A percentile compares a stretch with the other conserved stretches of the same genome.
Conservation (phyloP, 2,888 invertebrate genomes). For the Sinotaia quadrata region DNA sequence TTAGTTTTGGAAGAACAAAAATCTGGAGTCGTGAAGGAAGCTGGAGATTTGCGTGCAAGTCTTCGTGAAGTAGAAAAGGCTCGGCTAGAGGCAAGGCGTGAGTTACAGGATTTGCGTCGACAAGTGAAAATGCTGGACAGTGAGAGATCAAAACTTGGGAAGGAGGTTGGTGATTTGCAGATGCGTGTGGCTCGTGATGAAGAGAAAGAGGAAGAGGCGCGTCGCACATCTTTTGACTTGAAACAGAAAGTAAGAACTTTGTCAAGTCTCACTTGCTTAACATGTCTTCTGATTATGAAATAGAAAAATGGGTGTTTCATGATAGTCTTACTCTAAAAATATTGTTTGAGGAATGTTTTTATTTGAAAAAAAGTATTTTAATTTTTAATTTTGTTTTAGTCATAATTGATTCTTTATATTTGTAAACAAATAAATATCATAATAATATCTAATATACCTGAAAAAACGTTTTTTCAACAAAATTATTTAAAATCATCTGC, state of each 20-base stretch:
- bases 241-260: conserved; percentile 73
- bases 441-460: too few relatives aligned
- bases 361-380: neutral
- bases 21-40: conserved; percentile 82
- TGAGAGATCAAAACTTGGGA: conserved; percentile 70
- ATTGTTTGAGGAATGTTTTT: neutral
- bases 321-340: too few relatives aligned
- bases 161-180: conserved; percentile 72
- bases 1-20: conserved; percentile 87
- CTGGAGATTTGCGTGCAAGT: conserved; percentile 80
- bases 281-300: too few relatives aligned
- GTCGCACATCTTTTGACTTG: conserved; percentile 70
- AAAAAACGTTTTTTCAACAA: too few relatives aligned
- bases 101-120: conserved; percentile 75
- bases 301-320: too few relatives aligned
- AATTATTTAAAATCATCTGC: too few relatives aligned
- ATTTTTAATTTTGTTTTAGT: neutral
- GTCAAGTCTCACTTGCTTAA: too few relatives aligned
- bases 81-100: conserved; percentile 81
- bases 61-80: conserved; percentile 83
- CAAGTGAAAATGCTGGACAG: conserved; percentile 71
- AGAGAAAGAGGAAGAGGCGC: conserved; percentile 72
- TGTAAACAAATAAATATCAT: too few relatives aligned
- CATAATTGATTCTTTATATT: too few relatives aligned
- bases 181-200: conserved; percentile 70